These are phyloP conservation scores for Zygaena filipendulae DNA, from an alignment of 2,888 invertebrate genomes.

Conservation along the genomic window DNA sequence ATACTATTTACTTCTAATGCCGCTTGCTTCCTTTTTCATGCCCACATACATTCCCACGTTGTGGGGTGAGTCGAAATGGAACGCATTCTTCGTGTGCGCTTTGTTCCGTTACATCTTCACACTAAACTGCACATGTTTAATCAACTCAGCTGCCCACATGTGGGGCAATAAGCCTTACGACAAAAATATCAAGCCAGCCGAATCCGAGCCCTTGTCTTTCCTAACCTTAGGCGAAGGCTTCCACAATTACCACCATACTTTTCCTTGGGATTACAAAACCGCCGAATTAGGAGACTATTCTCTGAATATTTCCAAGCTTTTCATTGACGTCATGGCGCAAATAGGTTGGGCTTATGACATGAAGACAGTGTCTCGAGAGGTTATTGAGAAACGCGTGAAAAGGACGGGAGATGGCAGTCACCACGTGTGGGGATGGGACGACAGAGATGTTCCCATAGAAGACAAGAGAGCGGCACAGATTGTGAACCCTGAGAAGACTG, in stretches of 20 bases:
- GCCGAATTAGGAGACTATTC: conserved; percentile 79
- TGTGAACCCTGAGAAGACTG: conserved; percentile 29
- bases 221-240: conserved; percentile 82
- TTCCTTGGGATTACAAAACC: conserved; percentile 88
- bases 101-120: conserved; percentile 81
- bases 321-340: conserved; percentile 82
- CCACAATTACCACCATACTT: conserved; percentile 89
- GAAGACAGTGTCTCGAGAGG: conserved; percentile 78
- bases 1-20: conserved; percentile 78
- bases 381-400: conserved; percentile 75
- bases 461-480: conserved; percentile 26
- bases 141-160: conserved; percentile 89
- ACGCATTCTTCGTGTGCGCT: conserved; percentile 74
- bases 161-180: conserved; percentile 81
- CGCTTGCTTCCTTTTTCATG: conserved; percentile 78
- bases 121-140: conserved; percentile 88
- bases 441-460: conserved; percentile 49
- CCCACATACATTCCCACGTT: conserved; percentile 79
- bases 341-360: conserved; percentile 91
- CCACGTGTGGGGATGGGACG: conserved; percentile 80
- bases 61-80: conserved; percentile 79
- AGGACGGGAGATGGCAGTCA: conserved; percentile 82
- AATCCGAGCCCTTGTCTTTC: conserved; percentile 74
- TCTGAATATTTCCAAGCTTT: conserved; percentile 77
- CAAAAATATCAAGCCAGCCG: conserved; percentile 76